Evolutionary conservation across 2,888 invertebrate genomes (phyloP), one percentile per base, ranked within the genome.

Genomic region (Caenorhabditis sp.): DNA sequence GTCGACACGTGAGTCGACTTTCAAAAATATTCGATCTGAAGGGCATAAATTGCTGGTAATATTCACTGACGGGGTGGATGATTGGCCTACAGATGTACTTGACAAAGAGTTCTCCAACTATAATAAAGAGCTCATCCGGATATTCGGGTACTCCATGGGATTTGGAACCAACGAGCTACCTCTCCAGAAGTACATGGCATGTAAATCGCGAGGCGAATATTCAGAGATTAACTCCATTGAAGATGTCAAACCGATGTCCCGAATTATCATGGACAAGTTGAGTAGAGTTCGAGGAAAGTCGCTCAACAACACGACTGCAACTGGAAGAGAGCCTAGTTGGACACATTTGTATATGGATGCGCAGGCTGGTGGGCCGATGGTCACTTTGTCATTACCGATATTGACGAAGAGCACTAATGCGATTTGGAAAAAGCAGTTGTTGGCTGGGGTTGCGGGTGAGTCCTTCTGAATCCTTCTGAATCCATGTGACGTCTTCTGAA

Each of bases 41-140:
- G 91, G 91, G 76, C 90, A 91, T 85, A 88, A 89, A 73, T 87
- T 91, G 59, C 89, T 91, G 52, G 89, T 91, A 88, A 83, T 91
- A 58, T 88, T 91, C 78, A 91, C 91, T 23, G 91, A 91, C 83
- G 91, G 91, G 2, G 90, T 90, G 17, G 90, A 90, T 20, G 90
- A 91, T 71, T 89, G 89, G 84, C 90, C 90, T 0, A 88, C 89
- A 64, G 89, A 89, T 1, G 88, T 90, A 26, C 85, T 91, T 14
- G 84, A 89, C 54, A 86, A 89, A 70, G 88, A 82, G 31, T 76
- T 84, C 50, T 63, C 58, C 20, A 70, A 67, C 5, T 49, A 70
- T 31, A 67, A 70, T 25, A 63, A 67, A 27, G 78, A 78, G 38
- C 59, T 76, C 50, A 74, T 86, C 17, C 77, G 87, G 26, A 77